These are phyloP conservation scores for fruit fly (Drosophila melanogaster) DNA, from an alignment of 1,140 invertebrate genomes.

Conservation along the genomic window DNA sequence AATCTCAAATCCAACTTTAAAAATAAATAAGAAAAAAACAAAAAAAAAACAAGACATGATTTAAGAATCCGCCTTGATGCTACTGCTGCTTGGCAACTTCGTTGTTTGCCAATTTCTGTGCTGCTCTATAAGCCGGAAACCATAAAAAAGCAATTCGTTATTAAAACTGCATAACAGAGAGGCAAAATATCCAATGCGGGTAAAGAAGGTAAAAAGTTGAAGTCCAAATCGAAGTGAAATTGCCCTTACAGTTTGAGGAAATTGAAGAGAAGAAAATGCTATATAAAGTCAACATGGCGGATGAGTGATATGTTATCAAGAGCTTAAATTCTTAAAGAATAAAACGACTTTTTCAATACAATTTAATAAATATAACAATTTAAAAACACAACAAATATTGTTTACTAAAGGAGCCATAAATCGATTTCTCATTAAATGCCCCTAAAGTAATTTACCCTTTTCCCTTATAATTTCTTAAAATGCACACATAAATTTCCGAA, in stretches of 20 bases:
- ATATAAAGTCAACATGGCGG: background rate
- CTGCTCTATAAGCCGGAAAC: conserved; percentile 76
- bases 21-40: conserved; percentile 23
- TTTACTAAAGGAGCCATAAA: background rate
- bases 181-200: conserved; percentile 33
- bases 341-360: background rate
- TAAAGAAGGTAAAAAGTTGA: conserved; percentile 22
- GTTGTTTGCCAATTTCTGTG: conserved; percentile 71
- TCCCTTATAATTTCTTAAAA: background rate
- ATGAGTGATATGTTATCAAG: conserved; percentile 1
- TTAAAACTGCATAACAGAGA: conserved; percentile 73
- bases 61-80: conserved; percentile 58
- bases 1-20: conserved; percentile 37
- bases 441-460: background rate
- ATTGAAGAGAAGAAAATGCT: background rate
- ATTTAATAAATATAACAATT: no score
- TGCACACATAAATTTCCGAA: conserved; percentile 15
- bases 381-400: no score
- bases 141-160: conserved; percentile 82
- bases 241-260: conserved; percentile 2
- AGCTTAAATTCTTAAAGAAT: no score
- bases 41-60: conserved; percentile 59
- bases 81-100: conserved; percentile 37
- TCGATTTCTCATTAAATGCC: background rate
- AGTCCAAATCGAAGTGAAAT: conserved; percentile 2